Evolutionary conservation across 2,113 vertebrate species (phyloP).

Genomic region (Labeo catla): DNA sequence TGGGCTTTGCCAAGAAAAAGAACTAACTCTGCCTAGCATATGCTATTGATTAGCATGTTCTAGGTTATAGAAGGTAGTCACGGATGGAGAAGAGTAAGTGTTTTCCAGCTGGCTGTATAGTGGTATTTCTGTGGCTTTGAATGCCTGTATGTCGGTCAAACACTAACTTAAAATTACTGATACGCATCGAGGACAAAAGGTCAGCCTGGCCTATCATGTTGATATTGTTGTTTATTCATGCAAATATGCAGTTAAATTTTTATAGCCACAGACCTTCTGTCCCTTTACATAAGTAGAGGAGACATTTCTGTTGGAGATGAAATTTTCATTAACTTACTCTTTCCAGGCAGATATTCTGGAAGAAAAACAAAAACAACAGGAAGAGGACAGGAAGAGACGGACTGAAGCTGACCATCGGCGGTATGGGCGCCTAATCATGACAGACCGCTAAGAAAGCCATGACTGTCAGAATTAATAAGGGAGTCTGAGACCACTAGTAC

Average conservation of each 20-base stretch:
- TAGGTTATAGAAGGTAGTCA: conserved; percentile 42
- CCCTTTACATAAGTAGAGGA: background rate
- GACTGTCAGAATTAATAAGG: conserved; percentile 41
- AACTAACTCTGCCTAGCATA: conserved; percentile 24
- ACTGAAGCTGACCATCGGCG: conserved; percentile 74
- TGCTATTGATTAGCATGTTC: conserved; percentile 37
- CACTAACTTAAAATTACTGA: conserved; percentile 1
- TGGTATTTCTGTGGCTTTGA: conserved; percentile 42
- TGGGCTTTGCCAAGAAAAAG: conserved; percentile 1
- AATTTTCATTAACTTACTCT: conserved; percentile 30
- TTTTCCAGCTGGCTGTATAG: conserved; percentile 42
- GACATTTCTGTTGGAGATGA: conserved; percentile 18
- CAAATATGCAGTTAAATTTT: conserved; percentile 14
- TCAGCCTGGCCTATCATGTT: background rate
- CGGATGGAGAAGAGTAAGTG: conserved; percentile 33
- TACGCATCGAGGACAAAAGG: conserved; percentile 8
- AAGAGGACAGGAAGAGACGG: conserved; percentile 67
- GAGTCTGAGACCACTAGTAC: background rate
- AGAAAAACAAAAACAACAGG: conserved; percentile 69
- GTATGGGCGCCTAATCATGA: conserved; percentile 65
- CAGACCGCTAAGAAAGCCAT: conserved; percentile 44
- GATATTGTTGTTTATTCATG: conserved; percentile 30
- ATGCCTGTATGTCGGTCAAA: conserved; percentile 16
- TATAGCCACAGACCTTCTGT: background rate
- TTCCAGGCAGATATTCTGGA: conserved; percentile 73